Evolutionary conservation across 2,888 invertebrate genomes (phyloP), one percentile per base, ranked within the genome.

Genomic region (Invenusta paracnida): DNA sequence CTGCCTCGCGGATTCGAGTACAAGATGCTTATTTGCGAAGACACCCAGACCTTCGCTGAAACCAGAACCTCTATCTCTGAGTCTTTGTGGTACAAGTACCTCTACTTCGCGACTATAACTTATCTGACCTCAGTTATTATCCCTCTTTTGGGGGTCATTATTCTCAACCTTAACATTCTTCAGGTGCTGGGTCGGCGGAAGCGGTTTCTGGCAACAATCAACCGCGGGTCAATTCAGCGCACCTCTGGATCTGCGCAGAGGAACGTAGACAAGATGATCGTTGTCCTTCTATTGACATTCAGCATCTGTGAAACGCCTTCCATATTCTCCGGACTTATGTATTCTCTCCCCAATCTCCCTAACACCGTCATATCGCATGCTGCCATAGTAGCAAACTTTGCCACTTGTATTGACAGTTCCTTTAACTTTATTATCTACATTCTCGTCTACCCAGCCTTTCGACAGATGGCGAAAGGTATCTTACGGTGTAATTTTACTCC

Each of bases 401-500:
- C 82, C 29, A 82, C 82, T 2, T 82, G 82, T 30, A 82, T 82
- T 82, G 82, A 82, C 82, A 29, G 29, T 23, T 30, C 82, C 1
- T 27, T 2, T 30, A 82, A 82, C 29, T 82, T 82, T 28, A 30
- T 82, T 17, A 82, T 82, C 31, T 82, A 82, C 23, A 82, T 82
- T 13, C 31, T 30, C 11, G 82, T 82, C 11, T 82, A 82, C 23
- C 82, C 82, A 27, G 82, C 82, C 23, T 82, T 82, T 28, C 82
- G 82, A 30, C 27, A 82, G 82, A 30, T 28, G 27, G 82, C 23
- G 31, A 2, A 25, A 29, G n/a, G 82, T 5, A 17, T 30, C 23
- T 5, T 82, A 2, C 27, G 31, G 5, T 82, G 82, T 29, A 13
- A 73, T 23, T 73, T 5, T 48, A 11, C 48, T 11, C 48, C 48